Evolutionary conservation across 2,113 vertebrate genomes (phyloP).

Genomic region (Hyaena hyaena): DNA sequence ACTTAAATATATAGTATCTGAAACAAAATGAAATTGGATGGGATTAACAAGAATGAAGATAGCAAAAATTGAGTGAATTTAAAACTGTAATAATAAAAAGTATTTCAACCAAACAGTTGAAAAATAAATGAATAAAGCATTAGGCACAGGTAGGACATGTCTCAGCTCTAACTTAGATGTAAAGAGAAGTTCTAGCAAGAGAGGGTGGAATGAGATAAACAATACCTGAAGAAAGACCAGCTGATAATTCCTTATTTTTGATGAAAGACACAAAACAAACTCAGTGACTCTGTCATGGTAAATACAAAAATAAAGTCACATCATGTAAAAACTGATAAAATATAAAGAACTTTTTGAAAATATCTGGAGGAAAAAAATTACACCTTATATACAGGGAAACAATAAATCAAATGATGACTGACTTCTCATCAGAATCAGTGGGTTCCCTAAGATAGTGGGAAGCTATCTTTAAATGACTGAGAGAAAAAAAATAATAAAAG

Average conservation of each 20-base stretch:
- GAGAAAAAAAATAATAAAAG: slow-evolving; percentile 16
- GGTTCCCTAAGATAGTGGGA: neutral
- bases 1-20: neutral
- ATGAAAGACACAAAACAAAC: neutral
- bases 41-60: neutral
- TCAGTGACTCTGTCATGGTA: neutral
- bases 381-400: neutral
- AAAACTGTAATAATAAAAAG: neutral
- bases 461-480: neutral
- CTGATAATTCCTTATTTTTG: neutral
- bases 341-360: neutral
- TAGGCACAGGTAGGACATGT: neutral
- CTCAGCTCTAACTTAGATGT: neutral
- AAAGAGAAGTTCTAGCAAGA: neutral
- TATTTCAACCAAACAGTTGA: neutral
- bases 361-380: neutral
- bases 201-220: neutral
- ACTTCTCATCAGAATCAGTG: neutral
- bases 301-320: neutral
- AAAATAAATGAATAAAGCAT: neutral
- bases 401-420: neutral
- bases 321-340: neutral
- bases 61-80: neutral
- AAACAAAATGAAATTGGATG: neutral
- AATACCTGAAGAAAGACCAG: neutral